Conservation (phyloP, 1,140 invertebrate species). For the Muscidifurax raptorellus region DNA sequence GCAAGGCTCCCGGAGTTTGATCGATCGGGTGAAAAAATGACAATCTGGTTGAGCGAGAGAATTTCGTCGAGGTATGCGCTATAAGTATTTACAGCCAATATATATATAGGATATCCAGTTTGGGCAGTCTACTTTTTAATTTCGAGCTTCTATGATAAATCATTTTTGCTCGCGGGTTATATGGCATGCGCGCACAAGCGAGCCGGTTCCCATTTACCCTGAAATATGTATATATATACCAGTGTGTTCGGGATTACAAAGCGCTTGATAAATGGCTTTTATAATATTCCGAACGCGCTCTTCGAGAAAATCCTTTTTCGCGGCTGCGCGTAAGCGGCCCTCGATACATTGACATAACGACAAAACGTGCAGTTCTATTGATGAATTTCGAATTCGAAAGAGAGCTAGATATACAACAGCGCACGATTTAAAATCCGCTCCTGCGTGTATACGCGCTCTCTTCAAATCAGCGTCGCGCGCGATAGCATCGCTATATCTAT, state of each 20-base stretch:
- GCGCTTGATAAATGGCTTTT: not conserved
- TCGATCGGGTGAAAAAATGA: not conserved
- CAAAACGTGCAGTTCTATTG: too few relatives aligned
- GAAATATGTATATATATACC: not conserved
- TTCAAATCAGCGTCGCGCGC: conserved; percentile 17
- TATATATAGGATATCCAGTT: not conserved
- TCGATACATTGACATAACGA: not conserved
- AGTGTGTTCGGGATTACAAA: not conserved
- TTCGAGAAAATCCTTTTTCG: not conserved
- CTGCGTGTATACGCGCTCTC: not conserved
- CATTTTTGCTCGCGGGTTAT: not conserved
- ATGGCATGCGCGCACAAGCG: too few relatives aligned
- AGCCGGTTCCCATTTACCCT: not conserved
- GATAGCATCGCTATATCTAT: conserved; percentile 1
- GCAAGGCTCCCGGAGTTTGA: not conserved
- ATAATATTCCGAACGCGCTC: not conserved
- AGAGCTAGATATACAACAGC: too few relatives aligned
- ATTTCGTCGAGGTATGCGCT: not conserved
- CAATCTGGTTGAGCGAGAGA: not conserved
- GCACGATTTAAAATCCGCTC: too few relatives aligned
- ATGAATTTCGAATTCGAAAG: too few relatives aligned
- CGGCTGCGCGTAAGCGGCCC: too few relatives aligned
- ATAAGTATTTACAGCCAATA: too few relatives aligned
- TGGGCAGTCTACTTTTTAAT: conserved; percentile 1
- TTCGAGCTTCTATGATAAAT: not conserved